phyloP scores from a whole-genome alignment of 64 coral and sea anemone genomes.

The Pachyseris speciosa region DNA sequence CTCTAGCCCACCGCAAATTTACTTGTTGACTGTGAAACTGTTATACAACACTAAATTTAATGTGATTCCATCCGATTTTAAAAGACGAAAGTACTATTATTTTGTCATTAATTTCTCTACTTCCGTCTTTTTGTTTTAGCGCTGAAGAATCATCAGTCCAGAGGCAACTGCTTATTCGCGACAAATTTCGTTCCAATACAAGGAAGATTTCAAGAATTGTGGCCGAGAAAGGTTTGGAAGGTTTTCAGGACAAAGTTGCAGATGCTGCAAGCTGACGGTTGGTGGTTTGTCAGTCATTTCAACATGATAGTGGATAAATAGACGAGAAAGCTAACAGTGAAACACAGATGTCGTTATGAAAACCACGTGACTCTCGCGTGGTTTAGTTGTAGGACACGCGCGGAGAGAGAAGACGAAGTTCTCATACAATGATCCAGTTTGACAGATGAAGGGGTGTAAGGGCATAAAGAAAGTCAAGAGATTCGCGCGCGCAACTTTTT shows the following conservation, averaged over 20 bases:
- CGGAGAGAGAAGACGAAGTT: too few relatives aligned
- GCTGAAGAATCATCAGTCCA: slow-evolving; percentile 76
- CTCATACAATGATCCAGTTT: too few relatives aligned
- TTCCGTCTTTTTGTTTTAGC: slow-evolving; percentile 6
- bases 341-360: neutral
- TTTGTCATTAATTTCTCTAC: neutral
- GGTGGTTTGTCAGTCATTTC: neutral
- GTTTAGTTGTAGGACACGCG: too few relatives aligned
- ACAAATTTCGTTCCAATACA: slow-evolving; percentile 69
- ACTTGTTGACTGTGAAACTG: too few relatives aligned
- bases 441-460: too few relatives aligned
- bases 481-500: too few relatives aligned
- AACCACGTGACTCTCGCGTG: too few relatives aligned
- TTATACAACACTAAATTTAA: too few relatives aligned
- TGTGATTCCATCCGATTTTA: too few relatives aligned
- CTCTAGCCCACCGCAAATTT: too few relatives aligned
- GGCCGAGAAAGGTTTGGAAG: slow-evolving; percentile 39
- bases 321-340: neutral
- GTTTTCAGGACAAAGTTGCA: neutral
- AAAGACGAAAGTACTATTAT: too few relatives aligned
- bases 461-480: too few relatives aligned
- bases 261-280: neutral
- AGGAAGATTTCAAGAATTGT: slow-evolving; percentile 68
- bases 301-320: neutral
- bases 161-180: slow-evolving; percentile 56